Base-by-base conservation (phyloP, 2,113 vertebrate species). In the Macrotis lagotis region DNA sequence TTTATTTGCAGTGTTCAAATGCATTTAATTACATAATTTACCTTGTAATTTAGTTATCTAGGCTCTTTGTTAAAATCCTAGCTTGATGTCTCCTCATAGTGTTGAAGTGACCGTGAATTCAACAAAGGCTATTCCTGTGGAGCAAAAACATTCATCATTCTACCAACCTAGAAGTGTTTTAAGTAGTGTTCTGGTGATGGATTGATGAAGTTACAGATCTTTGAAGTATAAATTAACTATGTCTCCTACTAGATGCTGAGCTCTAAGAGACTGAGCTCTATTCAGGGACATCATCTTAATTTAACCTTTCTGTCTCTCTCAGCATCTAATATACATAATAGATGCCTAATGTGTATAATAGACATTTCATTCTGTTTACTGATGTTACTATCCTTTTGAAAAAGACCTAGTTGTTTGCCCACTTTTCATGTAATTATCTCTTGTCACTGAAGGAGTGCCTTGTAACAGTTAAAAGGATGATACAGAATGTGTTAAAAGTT, bases 401-500 rank as follows among this genome's bases (percentile, higher is more conserved):
- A 0, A 47, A 94, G 53, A 51, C 74, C 48, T 2, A 74, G 49
- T 50, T 93, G 83, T 83, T 31, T 14, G 0, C 89, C 25, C 25
- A 16, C 90, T 91, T 94, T 28, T 95, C n/a, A 24, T 83, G 37
- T 83, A 83, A 83, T 83, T 83, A 83, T 83, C 9, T 90, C 48
- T 37, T 83, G 74, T 91, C 52, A 91, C 92, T 89, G 31, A n/a
- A 95, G 28, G 66, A 83, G 37, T 83, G 44, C 66, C 91, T 44
- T 37, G 7, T 28, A 55, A 93, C 48, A 94, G 22, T 95, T 92
- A 95, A 91, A 92, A 93, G 88, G 50, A 92, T 50, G 14, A 92
- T 91, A 48, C 44, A 91, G 47, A 93, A 19, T 92, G 25, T 94
- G 74, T 96, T 93, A 48, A 55, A 94, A 88, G 50, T 93, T 90